Evolutionary conservation across 2,888 invertebrate species (phyloP), one percentile per base, ranked within the genome.

Genomic region (Drosophila affinis): DNA sequence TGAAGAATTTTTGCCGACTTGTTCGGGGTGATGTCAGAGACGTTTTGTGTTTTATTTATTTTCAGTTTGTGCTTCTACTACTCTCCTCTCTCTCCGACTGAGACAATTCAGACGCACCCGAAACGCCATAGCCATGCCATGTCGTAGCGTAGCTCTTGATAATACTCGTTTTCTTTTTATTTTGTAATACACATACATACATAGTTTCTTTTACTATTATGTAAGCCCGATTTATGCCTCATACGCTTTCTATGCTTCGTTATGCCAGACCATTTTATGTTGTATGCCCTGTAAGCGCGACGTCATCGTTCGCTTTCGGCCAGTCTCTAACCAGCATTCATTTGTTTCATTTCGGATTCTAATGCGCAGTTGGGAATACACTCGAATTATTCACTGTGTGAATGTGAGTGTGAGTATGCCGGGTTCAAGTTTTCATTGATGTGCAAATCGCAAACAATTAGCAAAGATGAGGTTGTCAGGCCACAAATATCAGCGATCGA

Each of bases 11-110:
- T 62, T 47, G 60, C 56, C 21, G 27, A 77, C 78, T 76, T 83
- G 77, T 81, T 84, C 69, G 53, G 72, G 77, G 63, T 89, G 89
- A 89, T 87, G 88, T 89, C 86, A 89, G 76, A 69, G 56, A 44
- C 39, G 56, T 60, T 75, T 72, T 56, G 62, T 65, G 24, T 55
- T 21, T 51, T 54, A 59, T 10, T 10, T 70, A 39, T 63, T 56
- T 80, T 63, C 10, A 27, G 49, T 24, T 69, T 54, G 44, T 44
- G 57, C 17, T 64, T 51, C 24, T 64, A 21, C 51, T n/a, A 21
- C 51, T n/a, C 46, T 21, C 21, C 21, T 21, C 21, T 21, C 21
- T 21, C 21, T 48, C 21, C 10, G 47, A 21, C 54, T 44, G 27
- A 65, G 48, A 56, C 24, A 48, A 47, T 44, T 53, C 9, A 17